Evolutionary conservation across 2,888 invertebrate genomes (phyloP).

Genomic region (Drosophila testacea): DNA sequence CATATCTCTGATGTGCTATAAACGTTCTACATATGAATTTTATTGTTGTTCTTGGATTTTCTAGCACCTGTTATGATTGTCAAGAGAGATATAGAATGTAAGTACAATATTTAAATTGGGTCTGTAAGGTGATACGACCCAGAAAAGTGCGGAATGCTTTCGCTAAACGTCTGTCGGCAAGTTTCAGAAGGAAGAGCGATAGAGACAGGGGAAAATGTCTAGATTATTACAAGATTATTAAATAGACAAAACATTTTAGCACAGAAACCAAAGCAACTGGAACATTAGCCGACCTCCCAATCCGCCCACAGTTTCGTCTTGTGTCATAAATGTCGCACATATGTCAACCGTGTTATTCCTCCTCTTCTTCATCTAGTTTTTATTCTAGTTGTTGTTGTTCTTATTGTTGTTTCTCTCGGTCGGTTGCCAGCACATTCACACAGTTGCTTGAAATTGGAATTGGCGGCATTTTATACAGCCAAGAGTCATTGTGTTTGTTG

Average conservation of each 20-base stretch:
- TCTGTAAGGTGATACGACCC: slow-evolving; percentile 54
- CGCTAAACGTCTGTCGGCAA: slow-evolving; percentile 34
- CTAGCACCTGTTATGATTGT: slow-evolving; percentile 26
- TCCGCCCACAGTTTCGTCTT: slow-evolving; percentile 37
- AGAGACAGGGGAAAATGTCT: slow-evolving; percentile 37
- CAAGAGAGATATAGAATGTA: slow-evolving; percentile 13
- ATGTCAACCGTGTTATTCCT: slow-evolving; percentile 64
- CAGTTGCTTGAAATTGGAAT: slow-evolving; percentile 51
- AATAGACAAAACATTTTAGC: slow-evolving; percentile 75
- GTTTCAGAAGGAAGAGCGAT: neutral
- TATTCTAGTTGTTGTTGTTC: slow-evolving; percentile 28
- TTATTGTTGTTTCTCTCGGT: slow-evolving; percentile 17
- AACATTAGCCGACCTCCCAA: slow-evolving; percentile 73
- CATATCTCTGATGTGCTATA: slow-evolving; percentile 78
- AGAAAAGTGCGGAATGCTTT: slow-evolving; percentile 38
- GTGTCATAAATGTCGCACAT: slow-evolving; percentile 77
- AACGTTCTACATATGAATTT: slow-evolving; percentile 42
- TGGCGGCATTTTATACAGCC: slow-evolving; percentile 71
- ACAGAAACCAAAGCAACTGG: slow-evolving; percentile 83
- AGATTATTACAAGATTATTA: slow-evolving; percentile 78
- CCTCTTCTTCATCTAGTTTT: slow-evolving; percentile 7
- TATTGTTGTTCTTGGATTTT: slow-evolving; percentile 26
- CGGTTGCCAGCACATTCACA: slow-evolving; percentile 59
- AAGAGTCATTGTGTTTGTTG: slow-evolving; percentile 55
- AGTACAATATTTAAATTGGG: slow-evolving; percentile 40